phyloP scores from a whole-genome alignment of 2,113 vertebrate genomes.

The Camelus bactrianus region DNA sequence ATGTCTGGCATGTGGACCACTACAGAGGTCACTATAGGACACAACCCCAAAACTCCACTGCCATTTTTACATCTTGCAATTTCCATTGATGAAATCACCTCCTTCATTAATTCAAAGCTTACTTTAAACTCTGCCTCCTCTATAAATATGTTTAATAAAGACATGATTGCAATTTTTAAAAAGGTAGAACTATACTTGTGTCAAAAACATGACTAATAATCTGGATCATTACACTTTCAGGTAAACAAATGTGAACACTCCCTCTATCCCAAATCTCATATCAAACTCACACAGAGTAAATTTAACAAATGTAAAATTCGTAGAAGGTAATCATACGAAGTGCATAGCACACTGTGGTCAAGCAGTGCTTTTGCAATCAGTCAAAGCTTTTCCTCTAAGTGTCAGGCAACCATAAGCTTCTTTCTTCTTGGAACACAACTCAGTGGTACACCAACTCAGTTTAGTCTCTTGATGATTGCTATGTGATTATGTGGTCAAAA shows the following conservation, averaged over 20 bases:
- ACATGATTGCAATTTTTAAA: neutral
- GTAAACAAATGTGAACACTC: constrained; percentile 11
- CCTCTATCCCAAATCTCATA: neutral
- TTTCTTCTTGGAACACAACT: neutral
- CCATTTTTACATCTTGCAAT: neutral
- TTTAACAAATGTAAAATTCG: constrained; percentile 37
- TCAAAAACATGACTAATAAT: constrained; percentile 1
- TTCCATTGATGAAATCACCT: neutral
- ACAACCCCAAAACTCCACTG: neutral
- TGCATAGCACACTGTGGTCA: neutral
- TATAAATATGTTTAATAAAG: neutral
- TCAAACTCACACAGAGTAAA: neutral
- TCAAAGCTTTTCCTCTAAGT: neutral
- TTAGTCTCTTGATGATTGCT: constrained; percentile 3
- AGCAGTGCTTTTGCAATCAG: neutral
- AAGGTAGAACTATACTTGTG: constrained; percentile 30
- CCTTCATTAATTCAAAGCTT: neutral
- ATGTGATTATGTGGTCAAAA: constrained; percentile 29
- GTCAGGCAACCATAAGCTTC: neutral
- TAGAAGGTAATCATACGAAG: neutral
- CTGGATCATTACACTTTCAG: constrained; percentile 17
- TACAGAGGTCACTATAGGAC: neutral
- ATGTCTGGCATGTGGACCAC: neutral
- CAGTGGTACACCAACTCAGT: constrained; percentile 1
- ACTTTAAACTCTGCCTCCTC: constrained; percentile 23